Conservation (phyloP, 2,797 vertebrate species). For the Gymnocypris eckloni region DNA sequence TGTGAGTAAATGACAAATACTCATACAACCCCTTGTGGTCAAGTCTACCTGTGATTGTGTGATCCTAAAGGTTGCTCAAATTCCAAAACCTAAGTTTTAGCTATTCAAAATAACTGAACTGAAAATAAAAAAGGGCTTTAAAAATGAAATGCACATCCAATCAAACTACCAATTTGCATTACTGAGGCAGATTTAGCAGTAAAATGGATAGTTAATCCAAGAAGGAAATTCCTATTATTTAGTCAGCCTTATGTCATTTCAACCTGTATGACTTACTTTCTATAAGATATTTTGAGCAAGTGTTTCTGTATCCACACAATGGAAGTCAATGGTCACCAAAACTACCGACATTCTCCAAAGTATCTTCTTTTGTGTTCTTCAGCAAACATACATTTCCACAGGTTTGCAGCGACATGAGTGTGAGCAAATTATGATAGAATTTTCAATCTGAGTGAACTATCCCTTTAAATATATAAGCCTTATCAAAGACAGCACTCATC, state of each 20-base stretch:
- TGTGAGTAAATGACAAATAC: not conserved
- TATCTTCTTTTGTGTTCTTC: not conserved
- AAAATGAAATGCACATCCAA: not conserved
- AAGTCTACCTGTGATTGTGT: slow-evolving; percentile 3
- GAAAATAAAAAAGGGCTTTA: not conserved
- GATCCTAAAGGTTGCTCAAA: slow-evolving; percentile 50
- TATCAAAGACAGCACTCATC: not conserved
- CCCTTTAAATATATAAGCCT: slow-evolving; percentile 5
- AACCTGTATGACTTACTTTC: not conserved
- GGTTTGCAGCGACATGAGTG: too few relatives aligned
- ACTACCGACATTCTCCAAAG: not conserved
- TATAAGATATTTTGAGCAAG: not conserved
- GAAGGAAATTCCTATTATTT: not conserved
- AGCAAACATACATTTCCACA: not conserved
- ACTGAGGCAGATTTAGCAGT: not conserved
- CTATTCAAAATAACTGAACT: not conserved
- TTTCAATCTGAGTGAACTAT: not conserved
- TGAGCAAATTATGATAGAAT: not conserved
- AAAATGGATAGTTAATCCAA: not conserved
- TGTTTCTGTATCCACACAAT: not conserved
- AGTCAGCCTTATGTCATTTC: not conserved
- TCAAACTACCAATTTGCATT: not conserved
- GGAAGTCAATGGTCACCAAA: not conserved
- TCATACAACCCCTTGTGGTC: slow-evolving; percentile 13
- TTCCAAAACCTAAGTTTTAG: not conserved